Base-by-base conservation (phyloP, 2,888 invertebrate species). In the Sphaerophoria rueppellii region DNA sequence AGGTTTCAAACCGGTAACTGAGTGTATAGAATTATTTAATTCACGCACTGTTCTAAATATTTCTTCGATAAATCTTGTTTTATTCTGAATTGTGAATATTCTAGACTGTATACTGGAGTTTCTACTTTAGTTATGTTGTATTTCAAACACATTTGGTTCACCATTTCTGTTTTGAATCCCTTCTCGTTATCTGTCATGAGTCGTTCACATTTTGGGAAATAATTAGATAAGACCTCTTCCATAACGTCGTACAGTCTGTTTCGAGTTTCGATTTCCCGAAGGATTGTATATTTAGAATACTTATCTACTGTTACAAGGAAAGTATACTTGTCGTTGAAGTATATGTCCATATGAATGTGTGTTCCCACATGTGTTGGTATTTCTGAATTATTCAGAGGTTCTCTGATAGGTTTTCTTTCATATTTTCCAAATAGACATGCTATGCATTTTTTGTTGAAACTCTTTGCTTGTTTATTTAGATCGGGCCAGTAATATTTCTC, bases 321-420 rank as follows among this genome's bases (percentile, higher is more conserved):
- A 24, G 24, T 24, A 24, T 24, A 24, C 24, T 24, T 24, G 24
- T 24, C 24, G 24, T 24, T 60, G n/a, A 60, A 60, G 35, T 58
- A 72, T 16, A 72, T 52, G 35, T 72, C 65, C 57, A 65, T 75
- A 48, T 75, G 67, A 58, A 67, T 57, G 37, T 75, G 67, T 7
- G 63, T 67, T 46, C 57, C 58, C 35, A 67, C 57, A 11, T 50
- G 34, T 46, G 14, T 50, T 48, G 57, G 65, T 57, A 57, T 57
- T 4, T 32, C 40, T 2, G 46, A 46, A 32, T 71, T 48, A 14
- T 50, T 54, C n/a, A 67, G 32, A 32, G 67, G 67, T 14, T 67
- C 52, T 67, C 52, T 67, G 32, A 52, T 67, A 2, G 67, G 67
- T 24, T 48, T 24, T 14, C 67, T 14, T 35, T 67, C 67, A n/a